Evolutionary conservation across 1,140 invertebrate genomes (phyloP).

Genomic region (Ceratosolen solmsi): DNA sequence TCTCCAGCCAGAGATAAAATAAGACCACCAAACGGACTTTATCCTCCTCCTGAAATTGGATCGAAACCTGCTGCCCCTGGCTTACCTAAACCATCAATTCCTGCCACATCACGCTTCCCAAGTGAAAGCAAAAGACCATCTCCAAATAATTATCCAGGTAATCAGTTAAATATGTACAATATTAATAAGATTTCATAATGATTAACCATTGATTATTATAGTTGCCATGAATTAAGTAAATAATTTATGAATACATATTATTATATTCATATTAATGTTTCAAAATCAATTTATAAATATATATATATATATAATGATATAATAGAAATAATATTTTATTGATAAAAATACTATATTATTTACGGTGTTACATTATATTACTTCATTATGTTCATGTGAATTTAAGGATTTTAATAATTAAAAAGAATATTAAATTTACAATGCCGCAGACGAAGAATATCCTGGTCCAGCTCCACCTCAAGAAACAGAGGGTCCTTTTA

Average conservation of each 20-base stretch:
- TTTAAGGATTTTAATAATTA: not conserved
- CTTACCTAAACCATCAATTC: slow-evolving; percentile 35
- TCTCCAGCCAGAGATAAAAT: slow-evolving; percentile 18
- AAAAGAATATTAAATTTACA: not conserved
- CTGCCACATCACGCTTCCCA: slow-evolving; percentile 28
- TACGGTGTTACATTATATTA: too few relatives aligned
- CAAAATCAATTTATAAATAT: not conserved
- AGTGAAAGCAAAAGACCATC: slow-evolving; percentile 39
- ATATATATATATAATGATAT: not conserved
- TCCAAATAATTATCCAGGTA: slow-evolving; percentile 21
- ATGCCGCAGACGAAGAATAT: slow-evolving; percentile 43
- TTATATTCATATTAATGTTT: not conserved
- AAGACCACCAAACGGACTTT: slow-evolving; percentile 42
- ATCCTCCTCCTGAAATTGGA: slow-evolving; percentile 26
- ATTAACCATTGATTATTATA: too few relatives aligned
- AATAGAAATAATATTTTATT: not conserved
- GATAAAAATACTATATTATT: too few relatives aligned
- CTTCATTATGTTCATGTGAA: not conserved
- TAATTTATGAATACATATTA: too few relatives aligned
- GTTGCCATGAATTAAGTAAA: too few relatives aligned
- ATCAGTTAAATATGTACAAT: too few relatives aligned
- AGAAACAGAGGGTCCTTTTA: slow-evolving; percentile 54
- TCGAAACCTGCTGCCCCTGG: slow-evolving; percentile 6
- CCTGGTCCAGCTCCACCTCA: slow-evolving; percentile 52
- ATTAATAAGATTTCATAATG: too few relatives aligned